phyloP scores from a whole-genome alignment of 2,113 vertebrate genomes.

The Phyllostomus discolor region DNA sequence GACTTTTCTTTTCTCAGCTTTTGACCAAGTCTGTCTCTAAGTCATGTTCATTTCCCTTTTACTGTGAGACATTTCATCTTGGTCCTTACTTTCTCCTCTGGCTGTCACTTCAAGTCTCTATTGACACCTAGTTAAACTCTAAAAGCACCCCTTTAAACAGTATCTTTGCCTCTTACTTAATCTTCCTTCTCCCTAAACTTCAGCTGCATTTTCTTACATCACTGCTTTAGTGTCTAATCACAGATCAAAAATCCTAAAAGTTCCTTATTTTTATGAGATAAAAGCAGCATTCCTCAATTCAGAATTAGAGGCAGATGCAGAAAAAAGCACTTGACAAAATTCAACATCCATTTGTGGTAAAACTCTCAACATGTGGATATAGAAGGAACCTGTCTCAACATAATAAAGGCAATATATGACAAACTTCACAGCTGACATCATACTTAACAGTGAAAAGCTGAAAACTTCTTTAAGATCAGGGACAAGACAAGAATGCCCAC shows the following conservation, averaged over 20 bases:
- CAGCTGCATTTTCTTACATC: background rate
- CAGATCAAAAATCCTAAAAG: background rate
- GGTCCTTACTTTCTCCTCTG: background rate
- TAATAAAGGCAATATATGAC: background rate
- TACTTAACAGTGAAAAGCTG: background rate
- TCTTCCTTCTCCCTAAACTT: background rate
- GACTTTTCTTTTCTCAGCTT: background rate
- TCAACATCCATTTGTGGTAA: background rate
- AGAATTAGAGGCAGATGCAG: background rate
- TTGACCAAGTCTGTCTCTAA: background rate
- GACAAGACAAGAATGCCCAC: background rate
- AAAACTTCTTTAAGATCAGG: background rate
- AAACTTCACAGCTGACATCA: background rate
- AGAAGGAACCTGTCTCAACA: background rate
- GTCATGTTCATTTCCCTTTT: background rate
- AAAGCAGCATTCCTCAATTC: background rate
- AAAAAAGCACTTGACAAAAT: background rate
- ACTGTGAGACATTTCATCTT: background rate
- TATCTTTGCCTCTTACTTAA: background rate
- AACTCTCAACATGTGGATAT: background rate
- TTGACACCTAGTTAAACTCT: background rate
- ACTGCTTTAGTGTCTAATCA: background rate
- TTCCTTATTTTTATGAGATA: background rate
- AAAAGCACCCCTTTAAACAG: background rate
- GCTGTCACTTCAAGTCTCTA: background rate